A percentile compares a stretch with the other conserved stretches of the same genome.
These are phyloP conservation scores for Callinectes sapidus DNA, from an alignment of 2,888 invertebrate species.

Conservation along the genomic window DNA sequence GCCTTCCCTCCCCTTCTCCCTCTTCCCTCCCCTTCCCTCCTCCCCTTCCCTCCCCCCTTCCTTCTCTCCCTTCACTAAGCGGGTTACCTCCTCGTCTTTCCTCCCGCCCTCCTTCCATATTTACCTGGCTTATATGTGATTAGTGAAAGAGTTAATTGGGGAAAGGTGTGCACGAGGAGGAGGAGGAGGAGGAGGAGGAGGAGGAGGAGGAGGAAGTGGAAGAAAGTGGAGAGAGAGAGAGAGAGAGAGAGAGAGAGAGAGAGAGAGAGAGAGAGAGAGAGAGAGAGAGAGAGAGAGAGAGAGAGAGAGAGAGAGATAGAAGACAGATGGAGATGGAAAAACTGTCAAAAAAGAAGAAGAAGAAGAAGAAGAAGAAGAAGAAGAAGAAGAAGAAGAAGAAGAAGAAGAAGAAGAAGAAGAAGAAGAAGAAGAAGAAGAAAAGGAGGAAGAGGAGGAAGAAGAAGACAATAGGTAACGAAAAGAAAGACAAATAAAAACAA, in stretches of 20 bases:
- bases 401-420: neutral
- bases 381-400: neutral
- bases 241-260: neutral
- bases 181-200: slow-evolving; percentile 14
- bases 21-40: too few species aligned
- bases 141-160: slow-evolving; percentile 36
- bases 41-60: neutral
- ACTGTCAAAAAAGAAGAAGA: neutral
- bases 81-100: slow-evolving; percentile 33
- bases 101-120: neutral
- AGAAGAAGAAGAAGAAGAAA: neutral
- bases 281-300: neutral
- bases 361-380: neutral
- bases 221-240: neutral
- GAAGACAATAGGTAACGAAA: neutral
- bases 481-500: too few species aligned
- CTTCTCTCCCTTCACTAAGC: neutral
- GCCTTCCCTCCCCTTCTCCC: neutral
- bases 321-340: too few species aligned
- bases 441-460: neutral
- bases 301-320: too few species aligned
- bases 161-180: neutral
- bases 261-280: slow-evolving; percentile 25
- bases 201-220: neutral
- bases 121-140: slow-evolving; percentile 24